These are phyloP conservation scores for Eristalinus sepulchralis DNA, from an alignment of 2,888 invertebrate genomes.

Conservation along the genomic window DNA sequence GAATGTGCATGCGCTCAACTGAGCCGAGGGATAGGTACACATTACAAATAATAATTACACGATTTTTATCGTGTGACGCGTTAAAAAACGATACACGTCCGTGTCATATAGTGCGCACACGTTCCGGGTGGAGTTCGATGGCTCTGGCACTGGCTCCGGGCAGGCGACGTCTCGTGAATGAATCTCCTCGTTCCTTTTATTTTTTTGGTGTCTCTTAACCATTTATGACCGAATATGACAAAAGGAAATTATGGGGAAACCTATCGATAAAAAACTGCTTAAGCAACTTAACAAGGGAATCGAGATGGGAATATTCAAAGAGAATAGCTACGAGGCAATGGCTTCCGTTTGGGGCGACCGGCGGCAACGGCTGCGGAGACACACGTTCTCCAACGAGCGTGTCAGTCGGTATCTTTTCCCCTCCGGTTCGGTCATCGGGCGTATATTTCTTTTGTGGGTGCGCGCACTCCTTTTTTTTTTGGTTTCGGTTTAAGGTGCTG, in stretches of 20 bases:
- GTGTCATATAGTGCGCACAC: slow-evolving; percentile 45
- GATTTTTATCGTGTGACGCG: slow-evolving; percentile 58
- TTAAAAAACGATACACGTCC: slow-evolving; percentile 69
- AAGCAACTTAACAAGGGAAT: slow-evolving; percentile 43
- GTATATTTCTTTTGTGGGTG: slow-evolving; percentile 34
- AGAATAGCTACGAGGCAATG: slow-evolving; percentile 37
- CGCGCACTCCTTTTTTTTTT: slow-evolving; percentile 52
- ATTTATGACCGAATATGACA: slow-evolving; percentile 70
- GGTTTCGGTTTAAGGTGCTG: neutral
- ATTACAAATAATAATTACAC: slow-evolving; percentile 67
- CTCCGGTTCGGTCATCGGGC: neutral
- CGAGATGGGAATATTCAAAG: slow-evolving; percentile 41
- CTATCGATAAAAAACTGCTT: slow-evolving; percentile 43
- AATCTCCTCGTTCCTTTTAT: neutral
- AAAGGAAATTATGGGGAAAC: slow-evolving; percentile 68
- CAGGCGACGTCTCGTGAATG: slow-evolving; percentile 47
- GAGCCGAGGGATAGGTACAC: slow-evolving; percentile 31
- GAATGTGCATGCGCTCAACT: slow-evolving; percentile 41
- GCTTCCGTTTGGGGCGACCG: slow-evolving; percentile 58
- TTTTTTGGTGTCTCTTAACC: slow-evolving; percentile 27
- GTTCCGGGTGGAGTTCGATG: neutral
- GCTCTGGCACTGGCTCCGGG: neutral
- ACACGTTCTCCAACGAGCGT: slow-evolving; percentile 50
- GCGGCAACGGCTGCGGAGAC: no score
- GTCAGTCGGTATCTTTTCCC: slow-evolving; percentile 3